phyloP scores from a whole-genome alignment of 1,140 invertebrate genomes.

The Saccostrea cuccullata region DNA sequence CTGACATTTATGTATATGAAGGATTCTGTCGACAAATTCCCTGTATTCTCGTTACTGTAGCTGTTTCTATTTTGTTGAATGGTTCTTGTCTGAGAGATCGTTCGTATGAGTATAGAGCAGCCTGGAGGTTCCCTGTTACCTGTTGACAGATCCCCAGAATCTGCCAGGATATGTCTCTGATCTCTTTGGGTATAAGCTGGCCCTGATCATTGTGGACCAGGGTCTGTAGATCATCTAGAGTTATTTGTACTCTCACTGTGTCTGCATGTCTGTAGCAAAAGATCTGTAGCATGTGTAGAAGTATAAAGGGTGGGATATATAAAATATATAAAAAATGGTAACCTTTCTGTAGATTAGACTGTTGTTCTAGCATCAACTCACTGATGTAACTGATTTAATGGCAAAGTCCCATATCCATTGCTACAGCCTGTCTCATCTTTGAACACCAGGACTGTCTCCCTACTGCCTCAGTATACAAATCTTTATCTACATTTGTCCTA shows the following conservation, averaged over 20 bases:
- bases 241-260: background rate
- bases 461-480: background rate
- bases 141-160: slow-evolving; percentile 4
- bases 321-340: no score
- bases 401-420: background rate
- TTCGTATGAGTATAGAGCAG: background rate
- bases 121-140: background rate
- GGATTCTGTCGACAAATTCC: no score
- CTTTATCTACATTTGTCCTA: background rate
- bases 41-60: background rate
- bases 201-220: background rate
- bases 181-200: background rate
- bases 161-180: slow-evolving; percentile 1
- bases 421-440: slow-evolving; percentile 6
- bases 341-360: background rate
- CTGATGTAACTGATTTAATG: background rate
- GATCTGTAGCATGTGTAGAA: background rate
- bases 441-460: background rate
- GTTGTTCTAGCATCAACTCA: background rate
- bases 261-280: background rate
- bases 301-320: background rate
- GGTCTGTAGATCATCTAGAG: background rate
- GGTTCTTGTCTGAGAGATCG: no score
- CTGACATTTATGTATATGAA: no score
- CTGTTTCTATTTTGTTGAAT: background rate